Evolutionary conservation across 2,888 invertebrate genomes (phyloP).

Genomic region (Andrena fulva): DNA sequence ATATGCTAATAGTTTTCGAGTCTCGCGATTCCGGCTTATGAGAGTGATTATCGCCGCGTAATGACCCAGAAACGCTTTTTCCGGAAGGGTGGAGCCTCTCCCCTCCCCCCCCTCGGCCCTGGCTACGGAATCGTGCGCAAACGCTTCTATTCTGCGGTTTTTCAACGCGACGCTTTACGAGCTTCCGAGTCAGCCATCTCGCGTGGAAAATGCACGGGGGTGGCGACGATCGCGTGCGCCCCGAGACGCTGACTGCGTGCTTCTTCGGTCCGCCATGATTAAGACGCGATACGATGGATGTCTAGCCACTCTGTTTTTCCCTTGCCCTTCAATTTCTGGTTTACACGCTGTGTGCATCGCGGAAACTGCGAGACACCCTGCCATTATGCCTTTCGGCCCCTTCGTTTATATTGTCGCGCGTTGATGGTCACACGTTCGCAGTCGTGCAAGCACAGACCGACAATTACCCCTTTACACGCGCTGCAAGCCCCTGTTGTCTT

Average conservation of each 20-base stretch:
- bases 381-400: background rate
- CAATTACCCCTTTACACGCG: background rate
- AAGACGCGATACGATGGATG: background rate
- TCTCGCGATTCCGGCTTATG: constrained; percentile 84
- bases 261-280: too few species aligned
- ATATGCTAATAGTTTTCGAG: constrained; percentile 85
- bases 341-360: background rate
- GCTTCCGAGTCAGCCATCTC: constrained; percentile 45
- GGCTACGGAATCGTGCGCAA: background rate
- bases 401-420: background rate
- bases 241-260: background rate
- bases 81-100: constrained; percentile 81
- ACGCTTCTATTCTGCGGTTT: constrained; percentile 44
- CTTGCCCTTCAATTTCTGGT: background rate
- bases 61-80: constrained; percentile 85
- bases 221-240: background rate
- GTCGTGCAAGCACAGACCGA: background rate
- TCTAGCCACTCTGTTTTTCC: background rate
- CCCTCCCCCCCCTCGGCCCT: constrained; percentile 25
- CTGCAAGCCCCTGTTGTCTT: constrained; percentile 14
- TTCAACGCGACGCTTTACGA: constrained; percentile 68
- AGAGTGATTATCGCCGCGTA: constrained; percentile 84
- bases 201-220: constrained; percentile 36
- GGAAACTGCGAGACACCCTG: background rate
- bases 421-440: too few species aligned